Conservation (phyloP, 2,888 invertebrate species). For the Timema cristinae region DNA sequence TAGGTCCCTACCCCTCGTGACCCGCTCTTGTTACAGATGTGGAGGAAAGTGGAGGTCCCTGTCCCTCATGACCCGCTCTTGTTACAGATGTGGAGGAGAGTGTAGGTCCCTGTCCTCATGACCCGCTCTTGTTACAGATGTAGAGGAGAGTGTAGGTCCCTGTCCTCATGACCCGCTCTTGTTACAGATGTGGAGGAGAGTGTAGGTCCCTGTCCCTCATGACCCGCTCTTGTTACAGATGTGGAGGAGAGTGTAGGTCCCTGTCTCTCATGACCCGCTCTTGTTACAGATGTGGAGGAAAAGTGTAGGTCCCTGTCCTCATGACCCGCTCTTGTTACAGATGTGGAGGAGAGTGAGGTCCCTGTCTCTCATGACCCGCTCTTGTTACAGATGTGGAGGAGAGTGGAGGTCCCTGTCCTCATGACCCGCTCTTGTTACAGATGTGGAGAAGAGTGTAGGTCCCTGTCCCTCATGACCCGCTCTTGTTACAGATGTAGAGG, state of each 20-base stretch:
- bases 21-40: too few relatives aligned
- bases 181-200: too few relatives aligned
- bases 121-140: constrained; percentile 64
- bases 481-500: too few relatives aligned
- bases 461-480: too few relatives aligned
- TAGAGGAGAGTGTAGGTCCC: constrained; percentile 68
- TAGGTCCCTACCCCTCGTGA: too few relatives aligned
- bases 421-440: constrained; percentile 45
- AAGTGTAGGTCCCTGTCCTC: constrained; percentile 61
- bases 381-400: constrained; percentile 66
- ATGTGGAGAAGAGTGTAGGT: constrained; percentile 68
- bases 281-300: constrained; percentile 70
- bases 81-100: constrained; percentile 67
- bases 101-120: too few relatives aligned
- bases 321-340: too few relatives aligned
- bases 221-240: constrained; percentile 50
- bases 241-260: constrained; percentile 57
- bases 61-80: neutral
- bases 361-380: too few relatives aligned
- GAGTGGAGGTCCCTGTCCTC: constrained; percentile 17
- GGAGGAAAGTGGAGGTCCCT: too few relatives aligned
- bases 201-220: too few relatives aligned
- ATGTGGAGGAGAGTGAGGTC: too few relatives aligned
- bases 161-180: constrained; percentile 44
- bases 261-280: too few relatives aligned